Evolutionary conservation across 2,888 invertebrate species (phyloP).

Genomic region (Drosophila acutilabella): DNA sequence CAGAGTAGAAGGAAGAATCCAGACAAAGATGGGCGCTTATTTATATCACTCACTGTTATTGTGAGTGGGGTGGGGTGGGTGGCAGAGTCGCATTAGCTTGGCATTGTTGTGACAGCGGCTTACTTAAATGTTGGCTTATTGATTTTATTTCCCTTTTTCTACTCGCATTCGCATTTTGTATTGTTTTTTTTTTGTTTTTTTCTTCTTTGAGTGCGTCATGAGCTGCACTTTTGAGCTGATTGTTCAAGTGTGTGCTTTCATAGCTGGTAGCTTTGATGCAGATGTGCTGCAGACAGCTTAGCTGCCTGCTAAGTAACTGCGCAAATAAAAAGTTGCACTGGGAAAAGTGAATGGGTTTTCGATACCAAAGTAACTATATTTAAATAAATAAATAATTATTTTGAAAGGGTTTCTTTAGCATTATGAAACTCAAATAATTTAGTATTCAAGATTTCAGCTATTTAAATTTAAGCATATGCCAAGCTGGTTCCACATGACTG

Average conservation of each 20-base stretch:
- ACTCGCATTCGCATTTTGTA: neutral
- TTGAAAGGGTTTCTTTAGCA: slow-evolving; percentile 13
- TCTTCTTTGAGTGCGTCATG: slow-evolving; percentile 49
- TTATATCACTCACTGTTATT: slow-evolving; percentile 68
- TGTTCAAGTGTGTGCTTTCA: slow-evolving; percentile 24
- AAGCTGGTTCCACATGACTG: slow-evolving; percentile 52
- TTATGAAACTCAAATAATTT: neutral
- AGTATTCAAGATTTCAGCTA: neutral
- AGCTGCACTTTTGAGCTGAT: slow-evolving; percentile 46
- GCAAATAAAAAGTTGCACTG: slow-evolving; percentile 14
- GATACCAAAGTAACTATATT: slow-evolving; percentile 9
- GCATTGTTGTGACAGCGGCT: slow-evolving; percentile 65
- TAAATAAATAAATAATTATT: slow-evolving; percentile 17
- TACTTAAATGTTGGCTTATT: slow-evolving; percentile 70
- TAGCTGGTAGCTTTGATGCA: slow-evolving; percentile 30
- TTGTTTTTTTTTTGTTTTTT: neutral
- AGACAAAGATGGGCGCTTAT: slow-evolving; percentile 56
- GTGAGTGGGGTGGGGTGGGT: slow-evolving; percentile 20
- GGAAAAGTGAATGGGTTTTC: slow-evolving; percentile 25
- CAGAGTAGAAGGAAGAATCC: too few species aligned
- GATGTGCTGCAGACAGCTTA: slow-evolving; percentile 9
- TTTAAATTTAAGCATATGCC: slow-evolving; percentile 39
- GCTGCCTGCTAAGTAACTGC: slow-evolving; percentile 38
- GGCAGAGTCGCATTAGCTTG: slow-evolving; percentile 49
- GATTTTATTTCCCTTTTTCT: slow-evolving; percentile 47